Evolutionary conservation across 2,888 invertebrate genomes (phyloP).

Genomic region (Zele albiditarsus): DNA sequence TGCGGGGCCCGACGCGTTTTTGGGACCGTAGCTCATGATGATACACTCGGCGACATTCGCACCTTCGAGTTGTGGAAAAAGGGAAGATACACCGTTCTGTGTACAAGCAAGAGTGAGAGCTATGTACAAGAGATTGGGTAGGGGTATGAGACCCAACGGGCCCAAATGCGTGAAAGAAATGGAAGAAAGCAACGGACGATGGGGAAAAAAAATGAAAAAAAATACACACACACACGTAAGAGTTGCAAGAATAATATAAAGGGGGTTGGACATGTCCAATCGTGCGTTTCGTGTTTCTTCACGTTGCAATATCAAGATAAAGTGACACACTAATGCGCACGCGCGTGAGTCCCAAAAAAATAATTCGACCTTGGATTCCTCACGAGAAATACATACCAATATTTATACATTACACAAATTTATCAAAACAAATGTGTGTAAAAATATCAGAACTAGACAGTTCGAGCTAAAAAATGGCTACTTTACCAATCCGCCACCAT

Average conservation of each 20-base stretch:
- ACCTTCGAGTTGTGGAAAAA: background rate
- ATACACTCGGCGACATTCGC: conserved; percentile 11
- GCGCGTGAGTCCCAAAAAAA: background rate
- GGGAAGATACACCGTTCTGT: background rate
- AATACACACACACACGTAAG: background rate
- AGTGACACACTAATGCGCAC: conserved; percentile 10
- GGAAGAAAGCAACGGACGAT: background rate
- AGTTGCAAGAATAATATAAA: conserved; percentile 18
- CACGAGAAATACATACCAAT: no score
- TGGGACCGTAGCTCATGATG: conserved; percentile 14
- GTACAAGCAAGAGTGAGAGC: background rate
- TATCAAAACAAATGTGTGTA: no score
- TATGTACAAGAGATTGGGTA: background rate
- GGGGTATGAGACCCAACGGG: background rate
- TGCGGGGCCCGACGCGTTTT: background rate
- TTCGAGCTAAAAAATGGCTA: no score
- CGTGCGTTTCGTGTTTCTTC: conserved; percentile 8
- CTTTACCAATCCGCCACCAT: no score
- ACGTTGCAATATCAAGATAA: conserved; percentile 19
- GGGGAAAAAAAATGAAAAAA: background rate
- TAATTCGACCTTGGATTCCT: background rate
- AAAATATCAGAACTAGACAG: no score
- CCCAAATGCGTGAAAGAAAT: background rate
- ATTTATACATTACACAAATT: no score
- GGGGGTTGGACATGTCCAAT: conserved; percentile 17